Conservation (phyloP, 2,113 vertebrate species). For the Neotragus moschatus region DNA sequence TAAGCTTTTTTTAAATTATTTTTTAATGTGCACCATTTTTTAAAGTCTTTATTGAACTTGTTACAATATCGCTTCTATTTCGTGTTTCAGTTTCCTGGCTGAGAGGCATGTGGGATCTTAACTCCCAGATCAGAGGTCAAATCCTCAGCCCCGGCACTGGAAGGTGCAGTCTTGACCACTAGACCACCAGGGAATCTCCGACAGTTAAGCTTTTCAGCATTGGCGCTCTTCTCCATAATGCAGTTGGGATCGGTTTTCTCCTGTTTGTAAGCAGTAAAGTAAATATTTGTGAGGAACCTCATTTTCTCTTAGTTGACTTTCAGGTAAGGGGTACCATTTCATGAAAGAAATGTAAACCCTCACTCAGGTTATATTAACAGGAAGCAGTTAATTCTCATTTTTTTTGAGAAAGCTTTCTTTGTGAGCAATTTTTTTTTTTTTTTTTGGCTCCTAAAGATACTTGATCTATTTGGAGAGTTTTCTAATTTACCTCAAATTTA, state of each 20-base stretch:
- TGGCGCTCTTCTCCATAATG: neutral
- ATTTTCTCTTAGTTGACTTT: neutral
- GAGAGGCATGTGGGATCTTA: neutral
- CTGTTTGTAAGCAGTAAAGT: neutral
- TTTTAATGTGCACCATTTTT: neutral
- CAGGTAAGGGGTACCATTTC: neutral
- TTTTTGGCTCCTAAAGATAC: neutral
- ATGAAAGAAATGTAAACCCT: neutral
- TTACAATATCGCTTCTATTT: neutral
- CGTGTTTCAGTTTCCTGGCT: neutral
- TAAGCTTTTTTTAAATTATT: neutral
- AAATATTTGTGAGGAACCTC: neutral
- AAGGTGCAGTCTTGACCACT: accelerated
- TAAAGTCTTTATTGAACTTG: neutral
- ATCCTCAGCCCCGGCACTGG: accelerated
- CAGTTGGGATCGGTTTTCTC: neutral
- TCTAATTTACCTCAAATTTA: neutral
- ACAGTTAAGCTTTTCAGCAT: neutral
- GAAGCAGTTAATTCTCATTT: neutral
- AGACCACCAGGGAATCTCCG: neutral
- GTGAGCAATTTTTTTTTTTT: neutral
- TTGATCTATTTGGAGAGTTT: neutral
- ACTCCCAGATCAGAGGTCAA: neutral
- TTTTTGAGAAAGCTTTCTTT: neutral
- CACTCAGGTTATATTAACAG: neutral